Conservation (phyloP, 37 sponge, comb jelly and placozoan species). For the Haliclona indistincta region DNA sequence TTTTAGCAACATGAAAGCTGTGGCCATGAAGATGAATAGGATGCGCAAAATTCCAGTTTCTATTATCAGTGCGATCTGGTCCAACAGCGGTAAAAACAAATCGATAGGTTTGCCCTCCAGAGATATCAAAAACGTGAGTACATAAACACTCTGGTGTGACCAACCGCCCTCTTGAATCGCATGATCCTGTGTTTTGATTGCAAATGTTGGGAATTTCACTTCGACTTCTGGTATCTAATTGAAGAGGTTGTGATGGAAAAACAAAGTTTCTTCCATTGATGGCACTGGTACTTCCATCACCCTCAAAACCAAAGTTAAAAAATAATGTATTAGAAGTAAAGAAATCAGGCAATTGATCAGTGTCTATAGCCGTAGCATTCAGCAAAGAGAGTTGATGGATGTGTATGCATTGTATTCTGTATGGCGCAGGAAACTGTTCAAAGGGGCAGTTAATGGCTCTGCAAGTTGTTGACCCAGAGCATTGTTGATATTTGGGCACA, state of each 20-base stretch:
- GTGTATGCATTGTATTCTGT: slow-evolving; percentile 54
- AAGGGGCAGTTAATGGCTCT: slow-evolving; percentile 84
- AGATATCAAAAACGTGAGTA: background rate
- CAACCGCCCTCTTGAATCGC: too few species aligned
- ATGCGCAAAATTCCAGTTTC: slow-evolving; percentile 24
- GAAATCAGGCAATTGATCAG: too few species aligned
- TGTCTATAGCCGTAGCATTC: background rate
- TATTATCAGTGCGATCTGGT: background rate
- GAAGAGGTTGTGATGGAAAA: slow-evolving; percentile 52
- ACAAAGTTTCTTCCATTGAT: slow-evolving; percentile 74
- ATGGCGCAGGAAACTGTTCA: slow-evolving; percentile 20
- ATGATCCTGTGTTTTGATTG: too few species aligned
- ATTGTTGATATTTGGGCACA: slow-evolving; percentile 13
- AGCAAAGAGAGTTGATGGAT: slow-evolving; percentile 21
- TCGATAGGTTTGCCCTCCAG: background rate
- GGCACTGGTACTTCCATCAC: slow-evolving; percentile 44
- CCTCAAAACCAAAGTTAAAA: slow-evolving; percentile 82
- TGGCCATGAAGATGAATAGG: slow-evolving; percentile 84
- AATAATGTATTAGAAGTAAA: slow-evolving; percentile 52
- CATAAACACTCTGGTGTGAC: background rate
- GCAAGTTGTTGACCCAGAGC: slow-evolving; percentile 20
- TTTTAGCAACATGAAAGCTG: slow-evolving; percentile 48
- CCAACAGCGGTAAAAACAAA: slow-evolving; percentile 32
- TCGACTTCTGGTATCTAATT: too few species aligned
- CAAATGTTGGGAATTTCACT: too few species aligned